Percentiles rank a stretch among this genome's conserved stretches.
Conservation (phyloP, 1,140 invertebrate species). For the Mizuhopecten yessoensis region DNA sequence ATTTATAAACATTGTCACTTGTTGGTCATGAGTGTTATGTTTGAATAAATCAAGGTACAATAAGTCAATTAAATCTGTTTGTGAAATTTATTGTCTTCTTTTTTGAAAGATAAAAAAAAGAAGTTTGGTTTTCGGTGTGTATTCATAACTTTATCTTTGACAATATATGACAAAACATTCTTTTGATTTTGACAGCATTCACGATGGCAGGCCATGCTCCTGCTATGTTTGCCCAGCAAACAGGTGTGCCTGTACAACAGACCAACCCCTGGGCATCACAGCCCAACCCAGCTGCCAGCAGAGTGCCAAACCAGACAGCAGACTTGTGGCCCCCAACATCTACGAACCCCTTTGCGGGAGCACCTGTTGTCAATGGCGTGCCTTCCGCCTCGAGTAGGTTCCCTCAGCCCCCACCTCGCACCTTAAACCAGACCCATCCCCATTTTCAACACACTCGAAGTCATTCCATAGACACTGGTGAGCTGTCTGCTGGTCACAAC, state of each 20-base stretch:
- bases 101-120: too few relatives aligned
- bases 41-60: background rate
- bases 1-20: background rate
- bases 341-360: slow-evolving; percentile 80
- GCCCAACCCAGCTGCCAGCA: slow-evolving; percentile 21
- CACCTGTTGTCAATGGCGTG: slow-evolving; percentile 64
- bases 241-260: slow-evolving; percentile 62
- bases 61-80: too few relatives aligned
- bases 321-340: slow-evolving; percentile 88
- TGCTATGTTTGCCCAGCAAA: background rate
- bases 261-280: slow-evolving; percentile 75
- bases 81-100: too few relatives aligned
- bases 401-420: slow-evolving; percentile 61
- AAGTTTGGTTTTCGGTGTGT: too few relatives aligned
- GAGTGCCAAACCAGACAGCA: slow-evolving; percentile 42
- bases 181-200: background rate
- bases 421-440: slow-evolving; percentile 45
- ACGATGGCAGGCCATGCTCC: background rate
- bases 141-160: too few relatives aligned
- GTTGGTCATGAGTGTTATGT: background rate
- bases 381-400: slow-evolving; percentile 53
- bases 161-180: too few relatives aligned
- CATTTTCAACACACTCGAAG: slow-evolving; percentile 84
- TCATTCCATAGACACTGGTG: slow-evolving; percentile 86
- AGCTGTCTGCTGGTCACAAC: slow-evolving; percentile 62